Evolutionary conservation across 2,113 vertebrate genomes (phyloP), one percentile per base, ranked within the genome.

Genomic region (Phalacrocorax carbo): DNA sequence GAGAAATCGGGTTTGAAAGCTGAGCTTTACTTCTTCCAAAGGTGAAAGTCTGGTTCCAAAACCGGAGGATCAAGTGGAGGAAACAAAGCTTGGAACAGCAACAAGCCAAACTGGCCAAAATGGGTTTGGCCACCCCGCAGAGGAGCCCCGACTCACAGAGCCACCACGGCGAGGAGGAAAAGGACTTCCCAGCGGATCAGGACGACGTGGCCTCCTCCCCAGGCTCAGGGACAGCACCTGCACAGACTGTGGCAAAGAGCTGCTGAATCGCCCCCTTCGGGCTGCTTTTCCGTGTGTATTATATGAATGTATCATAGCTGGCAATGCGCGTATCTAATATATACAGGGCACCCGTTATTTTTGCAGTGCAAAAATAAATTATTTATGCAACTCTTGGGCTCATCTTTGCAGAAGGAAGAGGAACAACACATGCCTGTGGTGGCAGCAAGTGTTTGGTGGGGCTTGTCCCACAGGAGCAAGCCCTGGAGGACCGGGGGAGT

Each of bases 1-100:
- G 48, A 42, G 26, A 52, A 82, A 44, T 7, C 32, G 18, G 48
- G 9, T 2, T 40, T 38, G 15, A 42, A 58, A 87, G 48, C 38
- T 9, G 17, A n/a, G 3, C 26, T 62, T 52, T 49, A 4, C 26
- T 25, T 65, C 32, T 66, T 68, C 85, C 89, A 8, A 8, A 98
- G 98, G 98, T 98, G 66, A 97, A 98, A 87, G 94, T 98, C 60
- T 98, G 98, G 98, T 97, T 98, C 96, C 98, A 98, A 42, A 98
- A 98, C 68, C 94, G 95, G 21, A 93, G 98, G 71, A 98, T 98
- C 88, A 98, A 98, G 85, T 97, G 98, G 94, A 97, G 98, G 92
- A 98, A 98, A 11, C 97, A 98, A 71, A 97, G 92, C 66, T 86
- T 94, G 86, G 96, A 96, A 13, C 97, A 98, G 92, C 97, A 97